A percentile compares a stretch with the other conserved stretches of the same genome.
Evolutionary conservation across 2,888 invertebrate genomes (phyloP).

Genomic region (Oscheius sp.): DNA sequence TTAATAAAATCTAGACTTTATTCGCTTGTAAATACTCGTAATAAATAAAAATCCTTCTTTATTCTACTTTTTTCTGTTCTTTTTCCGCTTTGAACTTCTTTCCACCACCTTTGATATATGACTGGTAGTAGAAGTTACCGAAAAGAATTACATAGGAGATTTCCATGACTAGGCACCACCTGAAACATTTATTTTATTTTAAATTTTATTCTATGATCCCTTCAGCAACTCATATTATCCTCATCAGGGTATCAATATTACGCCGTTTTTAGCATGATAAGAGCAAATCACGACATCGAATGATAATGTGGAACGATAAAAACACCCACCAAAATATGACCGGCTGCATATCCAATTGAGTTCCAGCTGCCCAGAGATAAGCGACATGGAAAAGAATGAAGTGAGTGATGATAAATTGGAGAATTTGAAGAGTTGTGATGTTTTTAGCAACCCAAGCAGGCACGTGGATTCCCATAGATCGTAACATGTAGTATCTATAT

Average conservation of each 20-base stretch:
- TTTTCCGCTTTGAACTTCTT: constrained; percentile 57
- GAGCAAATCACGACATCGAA: background rate
- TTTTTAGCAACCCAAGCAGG: constrained; percentile 64
- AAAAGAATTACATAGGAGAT: constrained; percentile 64
- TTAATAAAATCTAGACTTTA: background rate
- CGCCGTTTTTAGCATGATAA: background rate
- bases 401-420: constrained; percentile 64
- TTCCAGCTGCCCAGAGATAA: constrained; percentile 44
- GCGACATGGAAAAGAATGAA: constrained; percentile 63
- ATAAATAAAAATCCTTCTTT: background rate
- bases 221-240: too few species aligned
- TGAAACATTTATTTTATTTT: too few species aligned
- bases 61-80: constrained; percentile 30
- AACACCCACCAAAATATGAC: constrained; percentile 40
- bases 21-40: background rate
- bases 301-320: background rate
- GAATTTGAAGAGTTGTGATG: constrained; percentile 64
- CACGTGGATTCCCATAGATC: constrained; percentile 66
- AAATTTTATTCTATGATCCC: too few species aligned
- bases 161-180: constrained; percentile 58
- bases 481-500: constrained; percentile 66
- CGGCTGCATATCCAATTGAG: constrained; percentile 37
- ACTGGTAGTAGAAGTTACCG: constrained; percentile 67
- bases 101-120: constrained; percentile 60
- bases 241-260: background rate